Base-by-base conservation (phyloP, 1,140 invertebrate species). In the Copidosoma floridanum region DNA sequence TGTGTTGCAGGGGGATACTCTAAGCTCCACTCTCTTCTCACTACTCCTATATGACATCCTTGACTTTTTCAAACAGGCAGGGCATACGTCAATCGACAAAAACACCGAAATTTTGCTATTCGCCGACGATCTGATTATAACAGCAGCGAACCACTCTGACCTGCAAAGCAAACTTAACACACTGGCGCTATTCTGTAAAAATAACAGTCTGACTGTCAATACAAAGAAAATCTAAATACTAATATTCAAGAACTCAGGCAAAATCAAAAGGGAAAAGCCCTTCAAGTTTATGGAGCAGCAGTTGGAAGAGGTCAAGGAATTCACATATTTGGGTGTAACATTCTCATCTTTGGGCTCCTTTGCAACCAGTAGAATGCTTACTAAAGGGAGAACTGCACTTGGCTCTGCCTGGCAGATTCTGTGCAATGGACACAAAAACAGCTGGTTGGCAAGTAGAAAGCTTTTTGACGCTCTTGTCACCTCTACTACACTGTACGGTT, bases 91-190 rank as follows among this genome's bases (percentile, higher is more conserved):
- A 1, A 50, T 58, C 3, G 27, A 24, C 24, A 43, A n/a, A 6
- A 38, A 61, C 11, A 56, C 63, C 0, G 32, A 55, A 16, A n/a
- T 61, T 7, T 41, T 69, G 11, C 37, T 67, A 1, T 69, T 65
- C 51, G 62, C 62, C 8, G 65, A 69, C 38, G 67, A 69, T 27
- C 40, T 67, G 3, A 58, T 61, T 2, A n/a, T n/a, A n/a, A n/a
- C n/a, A n/a, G n/a, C n/a, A n/a, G n/a, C n/a, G n/a, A n/a, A n/a
- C n/a, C n/a, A n/a, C n/a, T n/a, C n/a, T n/a, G n/a, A n/a, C n/a
- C n/a, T n/a, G n/a, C n/a, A n/a, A n/a, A n/a, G n/a, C 18, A 35
- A 35, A 35, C 6, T 35, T 6, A n/a, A 35, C 32, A 35, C 32
- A 7, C 38, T 69, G 3, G 32, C 18, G 0, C 37, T 57, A 18